A percentile compares a stretch with the other conserved stretches of the same genome.
Evolutionary conservation across 2,888 invertebrate genomes (phyloP).

Genomic region (Reticulitermes lucifugus): DNA sequence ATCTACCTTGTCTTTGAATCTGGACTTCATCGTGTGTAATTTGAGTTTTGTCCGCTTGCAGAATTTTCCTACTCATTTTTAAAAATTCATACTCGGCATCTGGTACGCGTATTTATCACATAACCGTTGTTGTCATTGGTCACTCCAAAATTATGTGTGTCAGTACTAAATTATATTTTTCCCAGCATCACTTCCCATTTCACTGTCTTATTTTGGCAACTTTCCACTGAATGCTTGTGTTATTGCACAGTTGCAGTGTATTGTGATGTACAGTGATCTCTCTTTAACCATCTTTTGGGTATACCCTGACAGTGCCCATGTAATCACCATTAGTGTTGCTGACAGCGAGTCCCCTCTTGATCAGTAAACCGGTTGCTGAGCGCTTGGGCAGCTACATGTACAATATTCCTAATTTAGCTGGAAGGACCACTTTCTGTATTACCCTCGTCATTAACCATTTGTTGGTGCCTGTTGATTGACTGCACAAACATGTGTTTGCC

Average conservation of each 20-base stretch:
- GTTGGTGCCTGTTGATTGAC: not conserved
- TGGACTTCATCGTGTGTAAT: no score
- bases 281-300: conserved; percentile 63
- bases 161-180: not conserved
- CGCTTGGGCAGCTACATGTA: conserved; percentile 84
- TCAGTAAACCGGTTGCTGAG: conserved; percentile 78
- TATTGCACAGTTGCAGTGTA: conserved; percentile 58
- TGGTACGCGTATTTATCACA: no score
- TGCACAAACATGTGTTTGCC: not conserved
- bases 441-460: conserved; percentile 78
- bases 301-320: conserved; percentile 61
- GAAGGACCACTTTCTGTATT: conserved; percentile 73
- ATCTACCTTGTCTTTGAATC: no score
- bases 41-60: not conserved
- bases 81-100: no score
- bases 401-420: conserved; percentile 75
- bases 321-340: conserved; percentile 62
- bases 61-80: not conserved
- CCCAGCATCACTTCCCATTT: conserved; percentile 57
- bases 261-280: conserved; percentile 60
- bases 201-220: conserved; percentile 59
- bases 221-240: conserved; percentile 58
- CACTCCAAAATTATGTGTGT: not conserved
- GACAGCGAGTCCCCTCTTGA: conserved; percentile 73
- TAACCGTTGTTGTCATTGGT: not conserved